phyloP scores from a whole-genome alignment of 2,888 invertebrate species.

The Metallyticus violacea region DNA sequence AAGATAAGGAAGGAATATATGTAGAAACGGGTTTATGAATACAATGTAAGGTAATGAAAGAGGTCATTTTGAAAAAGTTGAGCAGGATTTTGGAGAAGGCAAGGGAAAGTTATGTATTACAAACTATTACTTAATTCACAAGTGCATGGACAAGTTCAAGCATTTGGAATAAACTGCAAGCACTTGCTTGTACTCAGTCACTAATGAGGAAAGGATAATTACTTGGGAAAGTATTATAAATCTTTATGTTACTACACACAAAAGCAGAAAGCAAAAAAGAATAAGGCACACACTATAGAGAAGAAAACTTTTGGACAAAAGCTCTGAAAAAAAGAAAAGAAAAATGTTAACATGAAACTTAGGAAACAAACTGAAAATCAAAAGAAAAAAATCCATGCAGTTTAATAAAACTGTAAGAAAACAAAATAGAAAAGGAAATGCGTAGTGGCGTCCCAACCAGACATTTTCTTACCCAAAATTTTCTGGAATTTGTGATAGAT shows the following conservation, averaged over 20 bases:
- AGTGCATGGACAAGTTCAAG: neutral
- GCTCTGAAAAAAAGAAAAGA: neutral
- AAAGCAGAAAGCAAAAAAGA: constrained; percentile 12
- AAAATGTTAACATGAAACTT: neutral
- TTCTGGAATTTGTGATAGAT: neutral
- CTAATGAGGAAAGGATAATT: neutral
- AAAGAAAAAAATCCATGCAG: neutral
- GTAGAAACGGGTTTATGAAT: too few relatives aligned
- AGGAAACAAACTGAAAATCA: neutral
- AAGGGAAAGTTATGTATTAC: neutral
- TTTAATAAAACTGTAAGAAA: neutral
- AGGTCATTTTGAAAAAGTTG: neutral
- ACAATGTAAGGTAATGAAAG: neutral
- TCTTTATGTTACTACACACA: neutral
- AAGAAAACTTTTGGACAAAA: neutral
- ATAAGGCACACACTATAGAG: neutral
- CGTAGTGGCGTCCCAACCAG: constrained; percentile 18
- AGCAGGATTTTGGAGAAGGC: neutral
- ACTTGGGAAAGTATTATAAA: neutral
- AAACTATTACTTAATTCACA: neutral
- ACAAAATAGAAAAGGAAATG: neutral
- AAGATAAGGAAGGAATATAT: too few relatives aligned
- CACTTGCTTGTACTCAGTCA: neutral
- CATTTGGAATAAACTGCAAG: neutral
- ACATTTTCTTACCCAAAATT: neutral